Base-by-base conservation (phyloP, 2,797 vertebrate genomes). In the Hypotaenidia philippensis region DNA sequence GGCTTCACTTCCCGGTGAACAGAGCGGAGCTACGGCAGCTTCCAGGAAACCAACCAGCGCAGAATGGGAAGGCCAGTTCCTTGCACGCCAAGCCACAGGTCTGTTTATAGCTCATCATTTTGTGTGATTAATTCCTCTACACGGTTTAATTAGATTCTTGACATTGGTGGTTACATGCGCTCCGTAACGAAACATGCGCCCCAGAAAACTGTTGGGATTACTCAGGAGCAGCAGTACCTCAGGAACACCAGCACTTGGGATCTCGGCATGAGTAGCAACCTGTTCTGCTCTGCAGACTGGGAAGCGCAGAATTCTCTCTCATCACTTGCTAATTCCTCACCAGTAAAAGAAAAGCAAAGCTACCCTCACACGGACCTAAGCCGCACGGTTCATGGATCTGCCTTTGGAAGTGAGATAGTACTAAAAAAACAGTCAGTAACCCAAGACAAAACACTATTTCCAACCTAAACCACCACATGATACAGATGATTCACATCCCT, bases 361-460 rank as follows among this genome's bases (percentile, higher is more conserved):
- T 13, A 36, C 11, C 41, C 56, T 38, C 59, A 9, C 9, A 17
- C 4, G 5, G 27, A 29, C 1, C 7, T 9, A 10, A 52, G 70
- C 11, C 19, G 11, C 4, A 6, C 0, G 11, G 29, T 13, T 59
- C 60, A 31, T 3, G 7, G 68, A 27, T 10, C 9, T 1, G 1
- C 40, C 8, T 10, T 5, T 19, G 66, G 53, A 75, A 31, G 36
- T 11, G 27, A 81, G 64, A 52, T 1, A 8, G 3, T 9, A 1
- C 14, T 13, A 64, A 65, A 55, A 63, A 81, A 34, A 11, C 55
- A 61, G 29, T 11, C 40, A 32, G 29, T 15, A 76, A 70, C 52
- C 57, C 31, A 38, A 36, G 31, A 19, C 53, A 47, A 70, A 55
- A 15, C 19, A 25, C 10, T 8, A 2, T 11, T 10, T n/a, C 59